Conservation (phyloP, 2,888 invertebrate species). For the Nipponacmea schrenckii region DNA sequence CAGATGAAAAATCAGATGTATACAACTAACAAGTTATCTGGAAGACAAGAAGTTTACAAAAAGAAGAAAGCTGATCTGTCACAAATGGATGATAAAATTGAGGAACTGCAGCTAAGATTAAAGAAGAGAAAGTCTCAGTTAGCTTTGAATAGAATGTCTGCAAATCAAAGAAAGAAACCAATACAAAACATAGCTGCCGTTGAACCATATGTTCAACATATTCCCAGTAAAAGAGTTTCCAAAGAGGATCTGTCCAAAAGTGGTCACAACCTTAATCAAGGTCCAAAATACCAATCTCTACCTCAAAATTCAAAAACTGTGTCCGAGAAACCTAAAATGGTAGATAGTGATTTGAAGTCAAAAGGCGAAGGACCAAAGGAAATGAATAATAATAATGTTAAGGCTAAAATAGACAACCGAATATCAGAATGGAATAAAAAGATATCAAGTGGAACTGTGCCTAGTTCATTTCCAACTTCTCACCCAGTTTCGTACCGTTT, state of each 20-base stretch:
- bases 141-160: neutral
- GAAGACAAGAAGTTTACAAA: constrained; percentile 87
- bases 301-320: constrained; percentile 87
- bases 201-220: constrained; percentile 65
- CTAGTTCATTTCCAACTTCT: neutral
- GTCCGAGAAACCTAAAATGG: constrained; percentile 10
- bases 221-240: constrained; percentile 42
- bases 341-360: constrained; percentile 8
- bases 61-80: constrained; percentile 91
- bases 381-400: constrained; percentile 20
- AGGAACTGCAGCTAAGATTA: constrained; percentile 90
- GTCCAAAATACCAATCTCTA: constrained; percentile 90
- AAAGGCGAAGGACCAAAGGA: constrained; percentile 12
- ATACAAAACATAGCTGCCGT: constrained; percentile 66
- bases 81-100: constrained; percentile 91
- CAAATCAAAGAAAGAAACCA: constrained; percentile 9
- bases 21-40: constrained; percentile 85
- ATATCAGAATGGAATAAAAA: constrained; percentile 4
- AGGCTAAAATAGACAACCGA: neutral
- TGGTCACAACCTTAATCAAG: constrained; percentile 80
- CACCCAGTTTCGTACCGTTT: neutral
- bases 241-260: constrained; percentile 37
- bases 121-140: constrained; percentile 84
- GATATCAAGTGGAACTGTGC: constrained; percentile 26
- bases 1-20: constrained; percentile 96